Base-by-base conservation (phyloP, 2,113 vertebrate genomes). In the Trematomus loennbergii region DNA sequence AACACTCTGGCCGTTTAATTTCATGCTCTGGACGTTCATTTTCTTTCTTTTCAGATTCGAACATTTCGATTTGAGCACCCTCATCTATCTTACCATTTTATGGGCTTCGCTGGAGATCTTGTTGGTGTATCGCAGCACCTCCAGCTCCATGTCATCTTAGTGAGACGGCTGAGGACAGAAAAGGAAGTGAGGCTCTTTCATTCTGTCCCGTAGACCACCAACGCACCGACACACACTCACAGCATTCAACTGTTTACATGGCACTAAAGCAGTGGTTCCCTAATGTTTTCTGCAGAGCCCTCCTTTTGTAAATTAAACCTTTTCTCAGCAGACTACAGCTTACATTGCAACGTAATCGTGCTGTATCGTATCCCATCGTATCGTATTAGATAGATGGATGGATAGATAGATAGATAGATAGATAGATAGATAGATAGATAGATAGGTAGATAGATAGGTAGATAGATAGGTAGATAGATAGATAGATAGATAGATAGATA, bases 61-160 rank as follows among this genome's bases (percentile, higher is more conserved):
- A 68, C 36, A 12, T 2, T 18, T 15, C 36, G 8, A 40, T 40
- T 40, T 40, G 36, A 40, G 8, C 36, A 5, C 36, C 36, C 36
- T 8, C 36, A 8, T 40, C 7, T 15, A 10, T 17, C 62, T 95
- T 92, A 99, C 97, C 97, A 97, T 96, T 93, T 96, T 96, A 91
- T 99, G 97, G 78, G 98, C 98, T 86, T 99, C 97, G 5, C 97
- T 99, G 94, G 98, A 99, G 89, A 99, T 93, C 86, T 94, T 95
- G 92, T 99, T 99, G 82, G 98, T 98, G 91, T 99, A 99, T 63
- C 98, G 97, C 81, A 99, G 87, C 69, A 99, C 96, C 93, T 99
- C 98, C 91, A 99, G 90, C 91, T 99, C 98, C 98, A 99, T 98
- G 89, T 99, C 96, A 0, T 98, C 93, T 99, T 99, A 79, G 94